Conservation (phyloP, 53 echinoderm and acorn worm genomes). For the Echinarachnius parma region DNA sequence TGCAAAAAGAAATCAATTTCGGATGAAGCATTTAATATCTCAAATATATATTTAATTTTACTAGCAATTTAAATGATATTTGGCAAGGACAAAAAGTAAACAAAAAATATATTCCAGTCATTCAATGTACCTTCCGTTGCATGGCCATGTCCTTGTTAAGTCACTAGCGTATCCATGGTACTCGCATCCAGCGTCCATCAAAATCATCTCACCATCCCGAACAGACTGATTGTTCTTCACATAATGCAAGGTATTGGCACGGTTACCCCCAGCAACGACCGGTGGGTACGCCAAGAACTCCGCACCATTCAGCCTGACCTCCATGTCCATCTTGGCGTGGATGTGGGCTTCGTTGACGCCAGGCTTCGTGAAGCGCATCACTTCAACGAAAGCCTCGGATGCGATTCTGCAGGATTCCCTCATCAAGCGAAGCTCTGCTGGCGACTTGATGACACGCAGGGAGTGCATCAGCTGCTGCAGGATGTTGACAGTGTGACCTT, state of each 20-base stretch:
- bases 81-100: no score
- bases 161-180: constrained; percentile 98
- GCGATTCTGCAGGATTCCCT: constrained; percentile 72
- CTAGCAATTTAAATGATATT: no score
- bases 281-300: constrained; percentile 97
- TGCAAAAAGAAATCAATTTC: no score
- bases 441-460: constrained; percentile 81
- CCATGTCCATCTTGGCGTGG: constrained; percentile 81
- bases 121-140: constrained; percentile 57
- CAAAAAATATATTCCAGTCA: background rate
- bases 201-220: constrained; percentile 68
- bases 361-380: constrained; percentile 77
- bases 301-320: constrained; percentile 71
- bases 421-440: constrained; percentile 70
- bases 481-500: constrained; percentile 83
- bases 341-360: constrained; percentile 80
- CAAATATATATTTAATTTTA: no score
- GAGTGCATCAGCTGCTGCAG: constrained; percentile 78
- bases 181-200: constrained; percentile 99
- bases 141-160: constrained; percentile 97
- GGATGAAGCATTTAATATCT: no score
- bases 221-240: constrained; percentile 89
- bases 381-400: constrained; percentile 71
- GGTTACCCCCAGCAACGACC: constrained; percentile 91
- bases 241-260: constrained; percentile 96